Percentiles rank a stretch among this genome's conserved stretches.
phyloP scores from a whole-genome alignment of 2,797 vertebrate species.

The Rhinichthys osculus region DNA sequence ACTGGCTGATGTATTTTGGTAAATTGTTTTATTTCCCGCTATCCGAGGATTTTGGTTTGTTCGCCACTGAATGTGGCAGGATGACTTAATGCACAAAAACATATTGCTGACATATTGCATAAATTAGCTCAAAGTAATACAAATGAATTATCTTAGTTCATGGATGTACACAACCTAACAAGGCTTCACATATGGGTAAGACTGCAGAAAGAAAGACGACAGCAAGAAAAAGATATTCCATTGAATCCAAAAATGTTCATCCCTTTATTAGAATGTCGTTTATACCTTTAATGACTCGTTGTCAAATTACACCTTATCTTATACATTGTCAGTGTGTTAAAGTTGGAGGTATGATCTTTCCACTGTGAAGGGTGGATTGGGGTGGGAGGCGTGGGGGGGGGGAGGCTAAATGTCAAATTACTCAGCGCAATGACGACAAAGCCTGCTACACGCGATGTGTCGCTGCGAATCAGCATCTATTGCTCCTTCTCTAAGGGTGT shows the following conservation, averaged over 20 bases:
- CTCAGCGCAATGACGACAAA: conserved; percentile 44
- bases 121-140: conserved; percentile 9
- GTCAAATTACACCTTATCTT: conserved; percentile 22
- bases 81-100: conserved; percentile 35
- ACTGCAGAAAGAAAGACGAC: not conserved
- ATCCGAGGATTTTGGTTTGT: conserved; percentile 27
- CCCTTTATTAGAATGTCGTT: not conserved
- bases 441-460: conserved; percentile 50
- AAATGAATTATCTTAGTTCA: conserved; percentile 11
- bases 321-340: not conserved
- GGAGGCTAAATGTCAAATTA: conserved; percentile 57
- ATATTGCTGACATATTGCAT: conserved; percentile 22
- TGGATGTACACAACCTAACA: not conserved
- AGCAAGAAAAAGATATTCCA: not conserved
- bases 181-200: not conserved
- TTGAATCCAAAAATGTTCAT: not conserved
- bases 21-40: conserved; percentile 32
- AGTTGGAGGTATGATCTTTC: conserved; percentile 11
- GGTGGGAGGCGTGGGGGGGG: not conserved
- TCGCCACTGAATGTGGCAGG: conserved; percentile 1
- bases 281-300: not conserved
- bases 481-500: conserved; percentile 23
- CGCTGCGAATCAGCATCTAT: conserved; percentile 50
- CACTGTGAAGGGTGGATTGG: not conserved
- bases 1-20: conserved; percentile 42